Base-by-base conservation (phyloP, 1,140 invertebrate genomes). In the Zaprionus africanus region DNA sequence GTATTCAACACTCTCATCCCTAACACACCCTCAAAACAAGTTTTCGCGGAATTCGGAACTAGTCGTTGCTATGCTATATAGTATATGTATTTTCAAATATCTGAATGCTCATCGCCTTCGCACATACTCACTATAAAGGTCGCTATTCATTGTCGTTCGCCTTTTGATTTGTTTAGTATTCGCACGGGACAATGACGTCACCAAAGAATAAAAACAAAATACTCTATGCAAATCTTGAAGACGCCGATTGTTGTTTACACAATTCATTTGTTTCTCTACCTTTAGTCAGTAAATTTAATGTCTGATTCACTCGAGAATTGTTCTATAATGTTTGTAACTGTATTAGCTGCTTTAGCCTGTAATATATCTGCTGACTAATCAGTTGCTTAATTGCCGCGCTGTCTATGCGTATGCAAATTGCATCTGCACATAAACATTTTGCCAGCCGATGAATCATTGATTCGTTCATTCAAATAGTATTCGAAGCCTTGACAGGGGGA, bases 161-260 rank as follows among this genome's bases (percentile, higher is more conserved):
- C 43, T 78, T 79, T 64, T 57, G 71, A 63, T 78, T 73, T 62
- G 57, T 28, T 65, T 72, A 71, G 51, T 28, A 34, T 68, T 65
- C 43, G 56, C n/a, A 67, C 51, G 15, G 36, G n/a, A 63, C 15
- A 66, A 79, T 88, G 84, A 64, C 84, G 84, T 76, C 83, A 88
- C 68, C 75, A 54, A 88, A 34, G 19, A 24, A 17, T 17, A 28
- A 59, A 64, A 65, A 65, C 54, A 71, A 70, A 59, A 75, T 62
- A 61, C 17, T 36, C 17, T 51, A 57, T 61, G 53, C 64, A 46
- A 60, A 67, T 36, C 34, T 26, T 46, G 38, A 38, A 46, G 24
- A 65, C 26, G 31, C 34, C 13, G 15, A 11, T 67, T 73, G 19
- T 53, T 75, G 51, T 70, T 76, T 64, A 63, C 67, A 70, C 43